Evolutionary conservation across 2,888 invertebrate species (phyloP), one percentile per base, ranked within the genome.

Genomic region (Deilephila elpenor): DNA sequence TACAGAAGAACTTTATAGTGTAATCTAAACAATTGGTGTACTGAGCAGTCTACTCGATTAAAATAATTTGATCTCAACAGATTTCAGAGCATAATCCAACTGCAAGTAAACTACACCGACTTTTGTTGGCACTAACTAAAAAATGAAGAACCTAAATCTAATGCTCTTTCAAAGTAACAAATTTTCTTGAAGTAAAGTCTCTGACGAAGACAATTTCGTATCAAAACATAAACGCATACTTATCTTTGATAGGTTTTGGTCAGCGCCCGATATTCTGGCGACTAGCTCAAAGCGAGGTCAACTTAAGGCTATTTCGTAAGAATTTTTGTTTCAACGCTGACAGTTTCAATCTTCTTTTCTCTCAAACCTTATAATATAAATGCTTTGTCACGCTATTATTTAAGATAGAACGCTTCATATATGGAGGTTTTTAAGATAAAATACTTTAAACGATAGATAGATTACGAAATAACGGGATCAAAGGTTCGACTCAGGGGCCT

Each of bases 181-280:
- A 56, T 19, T 64, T 19, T 34, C n/a, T 37, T 20, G 32, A 4
- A 64, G 7, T 34, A 37, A 74, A 67, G 73, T 72, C 44, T 1
- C 11, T 75, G 44, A 74, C n/a, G 56, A 70, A 51, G 73, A 78
- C 75, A 74, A 74, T 76, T 70, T 73, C 73, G 74, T 76, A 71
- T 32, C 72, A 70, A 64, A 64, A 20, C n/a, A 70, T 74, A 72
- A 72, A 56, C 56, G n/a, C 56, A 56, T 56, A 56, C 56, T 56
- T n/a, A 7, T 56, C 56, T 56, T 56, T 56, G 56, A 56, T 56
- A 56, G 56, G 56, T n/a, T 56, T 51, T 56, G n/a, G 56, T 56
- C 56, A 0, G 53, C 19, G 44, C 44, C 44, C 44, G 56, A 56
- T 56, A n/a, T 56, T 56, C 56, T 56, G 11, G 44, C 44, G 44